These are phyloP conservation scores for Hiodon alosoides DNA, from an alignment of 2,113 vertebrate genomes.

Conservation along the genomic window DNA sequence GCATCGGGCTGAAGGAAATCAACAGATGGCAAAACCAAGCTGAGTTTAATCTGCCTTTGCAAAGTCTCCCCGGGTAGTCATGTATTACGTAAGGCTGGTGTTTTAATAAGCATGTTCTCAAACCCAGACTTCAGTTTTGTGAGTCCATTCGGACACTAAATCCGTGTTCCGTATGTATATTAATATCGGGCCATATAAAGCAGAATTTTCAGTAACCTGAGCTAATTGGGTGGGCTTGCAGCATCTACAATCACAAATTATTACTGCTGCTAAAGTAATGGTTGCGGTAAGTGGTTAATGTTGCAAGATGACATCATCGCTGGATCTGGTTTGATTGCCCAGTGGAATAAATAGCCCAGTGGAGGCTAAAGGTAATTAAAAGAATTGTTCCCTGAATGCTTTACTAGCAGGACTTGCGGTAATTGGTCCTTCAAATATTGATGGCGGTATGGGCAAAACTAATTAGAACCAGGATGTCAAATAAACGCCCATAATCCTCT, in stretches of 20 bases:
- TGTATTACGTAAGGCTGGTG: slow-evolving; percentile 30
- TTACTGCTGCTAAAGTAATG: background rate
- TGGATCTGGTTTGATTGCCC: too few species aligned
- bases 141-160: slow-evolving; percentile 18
- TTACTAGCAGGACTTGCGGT: background rate
- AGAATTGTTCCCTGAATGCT: background rate
- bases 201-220: background rate
- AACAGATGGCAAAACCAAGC: slow-evolving; percentile 34
- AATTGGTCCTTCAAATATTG: background rate
- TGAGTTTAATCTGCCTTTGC: slow-evolving; percentile 26
- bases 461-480: background rate
- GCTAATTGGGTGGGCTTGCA: slow-evolving; percentile 3
- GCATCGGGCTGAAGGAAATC: slow-evolving; percentile 20
- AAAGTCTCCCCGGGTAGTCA: slow-evolving; percentile 24
- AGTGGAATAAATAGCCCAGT: background rate
- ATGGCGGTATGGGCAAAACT: background rate
- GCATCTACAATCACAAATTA: background rate
- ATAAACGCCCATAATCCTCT: background rate
- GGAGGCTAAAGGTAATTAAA: background rate
- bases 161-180: slow-evolving; percentile 21
- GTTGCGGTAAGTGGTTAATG: background rate
- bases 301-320: background rate
- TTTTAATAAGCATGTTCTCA: slow-evolving; percentile 19
- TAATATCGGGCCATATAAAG: slow-evolving; percentile 12
- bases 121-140: slow-evolving; percentile 17